phyloP scores from a whole-genome alignment of 2,113 vertebrate species.

The human (Homo sapiens) region GRCh38 chr4:26225501-26226000 shows the following conservation, averaged over 20 bases:
- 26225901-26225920: too few relatives aligned
- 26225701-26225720: not conserved
- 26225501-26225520: not conserved
- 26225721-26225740: conserved; percentile 19
- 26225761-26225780: not conserved
- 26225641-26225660: not conserved
- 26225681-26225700: not conserved
- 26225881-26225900: too few relatives aligned
- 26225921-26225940: too few relatives aligned
- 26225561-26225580: not conserved
- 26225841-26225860: not conserved
- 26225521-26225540: not conserved
- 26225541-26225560: not conserved
- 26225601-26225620: not conserved
- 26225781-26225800: not conserved
- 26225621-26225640: not conserved
- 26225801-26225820: not conserved
- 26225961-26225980: too few relatives aligned
- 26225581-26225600: not conserved
- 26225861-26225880: too few relatives aligned
- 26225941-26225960: too few relatives aligned
- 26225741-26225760: not conserved
- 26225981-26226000: too few relatives aligned
- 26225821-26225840: not conserved
- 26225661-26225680: not conserved